These are phyloP conservation scores for Mamestra brassicae DNA, from an alignment of 2,888 invertebrate genomes.

Conservation along the genomic window DNA sequence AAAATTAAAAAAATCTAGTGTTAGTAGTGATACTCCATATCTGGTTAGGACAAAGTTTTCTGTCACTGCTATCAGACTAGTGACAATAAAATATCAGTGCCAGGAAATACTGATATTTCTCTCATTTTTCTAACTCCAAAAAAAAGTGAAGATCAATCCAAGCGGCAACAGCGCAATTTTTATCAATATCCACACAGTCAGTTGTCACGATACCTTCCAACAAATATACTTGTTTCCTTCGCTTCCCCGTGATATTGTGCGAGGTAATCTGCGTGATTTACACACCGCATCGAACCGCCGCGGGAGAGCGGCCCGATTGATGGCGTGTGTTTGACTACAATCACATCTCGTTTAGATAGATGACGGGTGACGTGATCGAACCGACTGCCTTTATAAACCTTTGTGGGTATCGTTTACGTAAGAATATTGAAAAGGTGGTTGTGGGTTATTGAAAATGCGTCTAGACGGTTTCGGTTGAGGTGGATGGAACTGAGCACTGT, in stretches of 20 bases:
- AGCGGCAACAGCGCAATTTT: conserved; percentile 9
- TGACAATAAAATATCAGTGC: neutral
- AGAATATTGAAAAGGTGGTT: conserved; percentile 33
- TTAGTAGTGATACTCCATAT: neutral
- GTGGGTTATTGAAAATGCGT: neutral
- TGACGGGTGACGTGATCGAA: conserved; percentile 51
- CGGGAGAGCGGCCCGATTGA: conserved; percentile 58
- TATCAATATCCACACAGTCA: conserved; percentile 7
- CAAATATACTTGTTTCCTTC: conserved; percentile 39
- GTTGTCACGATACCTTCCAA: conserved; percentile 22
- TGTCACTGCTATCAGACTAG: neutral
- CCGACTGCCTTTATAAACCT: conserved; percentile 51
- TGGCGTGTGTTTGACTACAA: conserved; percentile 61
- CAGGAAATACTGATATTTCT: neutral
- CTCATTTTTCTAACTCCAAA: neutral
- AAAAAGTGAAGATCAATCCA: conserved; percentile 7
- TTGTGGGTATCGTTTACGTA: conserved; percentile 33
- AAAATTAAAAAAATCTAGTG: neutral
- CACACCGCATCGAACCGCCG: conserved; percentile 55
- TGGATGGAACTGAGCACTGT: neutral
- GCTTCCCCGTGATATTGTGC: conserved; percentile 45
- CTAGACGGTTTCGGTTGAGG: conserved; percentile 16
- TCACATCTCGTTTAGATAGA: conserved; percentile 65
- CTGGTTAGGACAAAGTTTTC: neutral
- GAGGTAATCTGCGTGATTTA: conserved; percentile 65